These are phyloP conservation scores for Pseudomyrmex flavicornis DNA, from an alignment of 1,140 invertebrate species.

Conservation along the genomic window DNA sequence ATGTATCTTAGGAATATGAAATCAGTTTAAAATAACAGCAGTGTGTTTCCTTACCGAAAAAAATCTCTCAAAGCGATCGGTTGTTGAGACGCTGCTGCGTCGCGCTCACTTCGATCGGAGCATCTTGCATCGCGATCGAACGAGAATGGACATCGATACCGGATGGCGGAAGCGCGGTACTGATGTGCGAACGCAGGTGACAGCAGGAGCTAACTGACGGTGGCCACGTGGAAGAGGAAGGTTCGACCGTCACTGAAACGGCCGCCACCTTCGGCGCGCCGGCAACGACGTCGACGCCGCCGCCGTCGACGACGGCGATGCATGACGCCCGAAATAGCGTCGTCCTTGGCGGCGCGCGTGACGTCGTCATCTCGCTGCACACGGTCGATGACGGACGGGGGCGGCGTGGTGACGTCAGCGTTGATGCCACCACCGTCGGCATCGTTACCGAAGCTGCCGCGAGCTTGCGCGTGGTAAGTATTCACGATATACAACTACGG, in stretches of 20 bases:
- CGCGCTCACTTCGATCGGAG: conserved; percentile 25
- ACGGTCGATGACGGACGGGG: conserved; percentile 83
- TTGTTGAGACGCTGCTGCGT: conserved; percentile 22
- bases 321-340: conserved; percentile 79
- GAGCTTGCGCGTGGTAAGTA: conserved; percentile 61
- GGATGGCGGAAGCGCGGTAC: conserved; percentile 44
- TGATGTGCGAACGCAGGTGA: conserved; percentile 40
- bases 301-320: conserved; percentile 69
- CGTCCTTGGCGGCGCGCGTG: conserved; percentile 80
- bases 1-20: background rate
- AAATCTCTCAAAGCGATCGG: background rate
- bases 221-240: conserved; percentile 59
- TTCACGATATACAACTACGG: background rate
- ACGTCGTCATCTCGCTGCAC: conserved; percentile 77
- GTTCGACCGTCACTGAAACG: conserved; percentile 55
- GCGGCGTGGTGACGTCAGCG: conserved; percentile 81
- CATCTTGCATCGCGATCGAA: conserved; percentile 33
- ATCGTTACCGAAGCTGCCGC: conserved; percentile 51
- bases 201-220: conserved; percentile 35
- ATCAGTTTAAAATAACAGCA: conserved; percentile 9
- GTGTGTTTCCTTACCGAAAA: conserved; percentile 41
- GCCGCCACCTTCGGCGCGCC: conserved; percentile 67
- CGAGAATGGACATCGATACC: background rate
- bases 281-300: conserved; percentile 67
- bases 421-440: conserved; percentile 55